Evolutionary conservation across 2,797 vertebrate genomes (phyloP).

Genomic region (Pitangus sulphuratus): DNA sequence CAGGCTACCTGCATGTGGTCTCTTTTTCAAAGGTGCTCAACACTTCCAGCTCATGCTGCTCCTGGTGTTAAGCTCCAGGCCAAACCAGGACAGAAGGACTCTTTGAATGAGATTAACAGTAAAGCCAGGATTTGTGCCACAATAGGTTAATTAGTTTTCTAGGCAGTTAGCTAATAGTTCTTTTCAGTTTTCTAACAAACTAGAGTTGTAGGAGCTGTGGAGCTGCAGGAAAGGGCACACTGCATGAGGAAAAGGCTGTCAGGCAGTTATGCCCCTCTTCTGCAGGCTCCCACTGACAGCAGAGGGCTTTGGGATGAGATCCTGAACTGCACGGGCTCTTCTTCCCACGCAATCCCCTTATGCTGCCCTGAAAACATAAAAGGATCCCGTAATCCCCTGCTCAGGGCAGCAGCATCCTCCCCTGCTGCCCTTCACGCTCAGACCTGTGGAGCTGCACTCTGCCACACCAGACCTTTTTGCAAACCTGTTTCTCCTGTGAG

Average conservation of each 20-base stretch:
- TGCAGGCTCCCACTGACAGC: neutral
- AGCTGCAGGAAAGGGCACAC: neutral
- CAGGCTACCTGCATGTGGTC: constrained; percentile 1
- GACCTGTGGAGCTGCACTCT: neutral
- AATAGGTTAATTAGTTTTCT: constrained; percentile 42
- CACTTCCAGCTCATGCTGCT: constrained; percentile 10
- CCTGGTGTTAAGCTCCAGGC: neutral
- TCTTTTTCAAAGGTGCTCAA: constrained; percentile 26
- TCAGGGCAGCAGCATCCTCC: neutral
- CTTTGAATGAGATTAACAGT: constrained; percentile 32
- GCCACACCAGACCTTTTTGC: accelerated
- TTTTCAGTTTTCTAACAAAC: neutral
- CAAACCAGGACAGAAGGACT: constrained; percentile 26
- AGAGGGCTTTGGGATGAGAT: neutral
- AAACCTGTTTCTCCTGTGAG: neutral
- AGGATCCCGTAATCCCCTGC: neutral
- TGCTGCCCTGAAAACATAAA: neutral
- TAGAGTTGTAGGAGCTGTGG: neutral
- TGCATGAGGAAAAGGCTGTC: accelerated
- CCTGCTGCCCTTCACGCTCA: accelerated
- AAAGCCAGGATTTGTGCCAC: constrained; percentile 31
- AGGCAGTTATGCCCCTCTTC: neutral
- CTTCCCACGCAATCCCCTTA: neutral
- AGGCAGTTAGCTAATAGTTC: constrained; percentile 6
- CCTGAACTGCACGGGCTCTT: neutral